Base-by-base conservation (phyloP, 1,140 invertebrate species). In the Magallana gigas region DNA sequence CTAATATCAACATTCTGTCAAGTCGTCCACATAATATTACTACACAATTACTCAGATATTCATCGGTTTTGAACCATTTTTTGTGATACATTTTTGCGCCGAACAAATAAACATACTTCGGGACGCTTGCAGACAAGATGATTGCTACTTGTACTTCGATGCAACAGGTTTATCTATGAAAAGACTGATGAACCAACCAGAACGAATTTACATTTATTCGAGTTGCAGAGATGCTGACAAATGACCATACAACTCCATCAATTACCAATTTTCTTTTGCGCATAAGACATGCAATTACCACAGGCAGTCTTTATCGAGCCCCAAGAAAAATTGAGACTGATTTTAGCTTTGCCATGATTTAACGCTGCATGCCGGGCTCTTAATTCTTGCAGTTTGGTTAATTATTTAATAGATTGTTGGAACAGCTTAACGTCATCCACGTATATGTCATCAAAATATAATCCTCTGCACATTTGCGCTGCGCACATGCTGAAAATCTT, bases 81-180 rank as follows among this genome's bases (percentile, higher is more conserved):
- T 57, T 82, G 36, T 36, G 7, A 82, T 82, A 16, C 56, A 82
- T 82, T 82, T 57, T 56, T 82, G 80, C 80, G 80, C 36, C 11
- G 80, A 82, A 12, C 80, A 82, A 82, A 82, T 82, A 14, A 57
- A 36, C n/a, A 29, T 82, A 16, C 80, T 82, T 8, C 16, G 1
- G n/a, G 36, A 82, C 8, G 80, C 80, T 56, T 82, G 80, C n/a
- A 12, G 36, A 82, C 11, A 36, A 82, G 80, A 82, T 1, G 80
- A 82, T 82, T 12, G 11, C 80, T 82, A 16, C n/a, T 48, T 82
- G 16, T 82, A 82, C 29, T 82, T 82, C 56, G 80, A 82, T 82
- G 23, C 80, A 16, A 82, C 80, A 18, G 80, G 80, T 12, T 16
- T 82, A 11, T 82, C 80, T 16, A 82, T 82, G 80, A 82, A 82